These are phyloP conservation scores for Trachelus iudaicus DNA, from an alignment of 2,888 invertebrate genomes.

Conservation along the genomic window DNA sequence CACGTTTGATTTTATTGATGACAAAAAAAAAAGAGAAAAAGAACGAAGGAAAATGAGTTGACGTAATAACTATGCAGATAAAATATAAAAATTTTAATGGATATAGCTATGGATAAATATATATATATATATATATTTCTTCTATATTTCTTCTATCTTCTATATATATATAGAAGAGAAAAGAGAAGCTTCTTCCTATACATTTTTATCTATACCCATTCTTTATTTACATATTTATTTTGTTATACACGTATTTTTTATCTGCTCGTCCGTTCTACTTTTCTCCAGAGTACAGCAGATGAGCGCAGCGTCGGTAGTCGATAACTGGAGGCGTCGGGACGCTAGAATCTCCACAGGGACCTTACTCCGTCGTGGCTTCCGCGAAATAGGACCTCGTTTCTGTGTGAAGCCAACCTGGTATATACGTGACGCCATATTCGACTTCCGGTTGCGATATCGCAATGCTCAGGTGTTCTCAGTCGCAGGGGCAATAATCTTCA, in stretches of 20 bases:
- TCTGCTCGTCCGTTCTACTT: too few species aligned
- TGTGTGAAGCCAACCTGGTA: neutral
- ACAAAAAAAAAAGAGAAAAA: too few species aligned
- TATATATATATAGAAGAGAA: neutral
- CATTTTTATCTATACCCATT: too few species aligned
- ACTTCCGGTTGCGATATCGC: constrained; percentile 35
- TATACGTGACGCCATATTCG: constrained; percentile 20
- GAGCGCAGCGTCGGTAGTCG: neutral
- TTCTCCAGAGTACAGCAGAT: neutral
- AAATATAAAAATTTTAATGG: neutral
- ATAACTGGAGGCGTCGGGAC: neutral
- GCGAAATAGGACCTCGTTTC: constrained; percentile 18
- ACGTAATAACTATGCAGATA: neutral
- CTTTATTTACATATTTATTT: too few species aligned
- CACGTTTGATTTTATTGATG: neutral
- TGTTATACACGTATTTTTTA: too few species aligned
- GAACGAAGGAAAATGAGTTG: neutral
- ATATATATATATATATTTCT: too few species aligned
- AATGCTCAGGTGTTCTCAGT: constrained; percentile 16
- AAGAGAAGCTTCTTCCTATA: too few species aligned
- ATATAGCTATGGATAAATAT: neutral
- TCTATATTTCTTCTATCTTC: too few species aligned
- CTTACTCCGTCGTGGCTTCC: constrained; percentile 15
- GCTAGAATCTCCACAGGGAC: constrained; percentile 25
- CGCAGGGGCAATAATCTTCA: neutral